Conservation (phyloP, 2,113 vertebrate genomes). For the Orthonyx spaldingii region DNA sequence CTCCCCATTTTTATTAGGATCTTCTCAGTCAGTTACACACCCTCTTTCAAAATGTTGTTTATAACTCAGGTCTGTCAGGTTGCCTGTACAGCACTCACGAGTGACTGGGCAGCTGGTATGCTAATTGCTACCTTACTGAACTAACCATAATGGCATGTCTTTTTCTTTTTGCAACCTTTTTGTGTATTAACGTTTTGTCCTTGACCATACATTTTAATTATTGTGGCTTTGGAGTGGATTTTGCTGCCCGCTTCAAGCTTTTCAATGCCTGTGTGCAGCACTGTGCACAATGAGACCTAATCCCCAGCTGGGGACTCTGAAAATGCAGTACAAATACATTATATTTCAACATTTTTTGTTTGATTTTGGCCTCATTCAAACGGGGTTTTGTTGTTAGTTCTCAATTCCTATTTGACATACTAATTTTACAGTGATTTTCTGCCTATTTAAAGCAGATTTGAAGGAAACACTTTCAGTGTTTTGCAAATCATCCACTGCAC, state of each 20-base stretch:
- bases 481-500: not conserved
- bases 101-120: not conserved
- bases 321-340: not conserved
- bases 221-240: not conserved
- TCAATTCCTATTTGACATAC: not conserved
- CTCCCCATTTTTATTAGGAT: not conserved
- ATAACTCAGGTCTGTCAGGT: not conserved
- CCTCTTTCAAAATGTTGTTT: not conserved
- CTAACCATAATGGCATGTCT: not conserved
- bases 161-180: not conserved
- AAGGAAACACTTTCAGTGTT: not conserved
- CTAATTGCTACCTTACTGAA: conserved; percentile 1
- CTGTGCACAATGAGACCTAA: not conserved
- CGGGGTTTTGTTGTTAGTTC: not conserved
- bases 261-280: not conserved
- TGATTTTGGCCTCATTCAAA: not conserved
- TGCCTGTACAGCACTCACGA: not conserved
- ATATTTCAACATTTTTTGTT: not conserved
- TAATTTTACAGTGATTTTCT: not conserved
- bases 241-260: not conserved
- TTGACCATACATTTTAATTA: not conserved
- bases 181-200: not conserved
- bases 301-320: not conserved
- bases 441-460: not conserved
- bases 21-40: not conserved